Conservation (phyloP, 2,888 invertebrate genomes). For the Cecidostiba fungosa region DNA sequence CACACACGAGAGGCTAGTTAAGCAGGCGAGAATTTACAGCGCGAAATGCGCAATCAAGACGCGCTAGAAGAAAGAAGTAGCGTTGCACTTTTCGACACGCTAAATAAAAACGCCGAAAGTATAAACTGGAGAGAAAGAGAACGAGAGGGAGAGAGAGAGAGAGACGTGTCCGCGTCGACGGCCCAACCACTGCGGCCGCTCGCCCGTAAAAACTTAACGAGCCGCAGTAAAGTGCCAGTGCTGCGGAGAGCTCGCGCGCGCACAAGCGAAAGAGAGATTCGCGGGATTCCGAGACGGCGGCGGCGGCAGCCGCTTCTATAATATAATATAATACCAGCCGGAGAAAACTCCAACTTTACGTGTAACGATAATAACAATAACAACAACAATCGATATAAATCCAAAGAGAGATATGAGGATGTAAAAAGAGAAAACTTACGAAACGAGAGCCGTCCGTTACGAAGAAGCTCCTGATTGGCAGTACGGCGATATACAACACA, state of each 20-base stretch:
- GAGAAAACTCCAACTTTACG: not conserved
- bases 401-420: too few relatives aligned
- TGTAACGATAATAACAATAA: too few relatives aligned
- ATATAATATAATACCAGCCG: not conserved
- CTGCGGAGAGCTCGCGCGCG: constrained; percentile 43
- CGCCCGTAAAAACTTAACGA: constrained; percentile 66
- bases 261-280: constrained; percentile 56
- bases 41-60: constrained; percentile 6
- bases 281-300: constrained; percentile 63
- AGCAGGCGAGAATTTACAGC: constrained; percentile 11
- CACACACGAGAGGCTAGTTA: not conserved
- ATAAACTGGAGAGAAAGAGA: not conserved
- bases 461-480: not conserved
- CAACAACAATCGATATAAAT: too few relatives aligned
- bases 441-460: not conserved
- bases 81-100: constrained; percentile 11
- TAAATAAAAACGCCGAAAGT: constrained; percentile 12
- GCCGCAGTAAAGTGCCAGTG: constrained; percentile 64
- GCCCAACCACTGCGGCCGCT: constrained; percentile 47
- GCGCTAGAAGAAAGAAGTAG: not conserved
- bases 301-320: constrained; percentile 48
- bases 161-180: constrained; percentile 21
- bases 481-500: not conserved
- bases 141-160: not conserved
- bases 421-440: constrained; percentile 22